A percentile compares a stretch with the other conserved stretches of the same genome.
These are phyloP conservation scores for Globodera ellingtonae DNA, from an alignment of 1,140 invertebrate species.

Conservation along the genomic window DNA sequence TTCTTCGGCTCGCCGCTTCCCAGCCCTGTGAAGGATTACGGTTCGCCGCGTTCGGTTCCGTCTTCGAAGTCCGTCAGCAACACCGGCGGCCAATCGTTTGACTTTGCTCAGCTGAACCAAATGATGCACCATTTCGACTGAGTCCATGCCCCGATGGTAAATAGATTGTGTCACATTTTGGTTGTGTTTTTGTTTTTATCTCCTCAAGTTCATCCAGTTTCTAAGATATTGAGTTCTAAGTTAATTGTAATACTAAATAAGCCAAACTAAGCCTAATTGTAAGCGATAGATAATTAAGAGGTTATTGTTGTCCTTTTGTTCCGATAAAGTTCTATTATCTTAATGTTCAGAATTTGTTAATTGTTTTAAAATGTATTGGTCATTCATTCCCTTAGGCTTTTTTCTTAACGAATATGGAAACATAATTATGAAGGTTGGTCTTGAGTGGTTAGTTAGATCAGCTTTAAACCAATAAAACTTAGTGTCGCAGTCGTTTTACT, in stretches of 20 bases:
- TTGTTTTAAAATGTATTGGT: no score
- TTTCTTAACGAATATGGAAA: no score
- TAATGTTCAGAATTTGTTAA: no score
- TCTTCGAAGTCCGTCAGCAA: constrained; percentile 8
- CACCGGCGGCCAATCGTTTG: constrained; percentile 9
- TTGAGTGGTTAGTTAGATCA: no score
- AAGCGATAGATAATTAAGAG: neutral
- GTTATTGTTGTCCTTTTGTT: constrained; percentile 3
- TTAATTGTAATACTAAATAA: constrained; percentile 7
- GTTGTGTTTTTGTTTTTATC: constrained; percentile 1
- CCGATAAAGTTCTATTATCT: neutral
- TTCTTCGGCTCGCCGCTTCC: constrained; percentile 30
- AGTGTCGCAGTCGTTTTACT: neutral
- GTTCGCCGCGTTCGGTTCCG: neutral
- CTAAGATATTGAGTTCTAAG: neutral
- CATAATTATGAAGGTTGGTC: no score
- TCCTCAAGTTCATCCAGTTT: constrained; percentile 1
- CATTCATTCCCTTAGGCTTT: no score
- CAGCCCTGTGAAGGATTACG: constrained; percentile 10
- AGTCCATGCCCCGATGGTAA: neutral
- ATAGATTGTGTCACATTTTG: constrained; percentile 1
- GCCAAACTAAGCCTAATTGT: neutral
- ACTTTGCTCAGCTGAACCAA: constrained; percentile 21
- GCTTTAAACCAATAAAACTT: no score
- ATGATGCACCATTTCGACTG: constrained; percentile 6